Evolutionary conservation across 1,140 invertebrate genomes (phyloP).

Genomic region (Drosophila hydei): DNA sequence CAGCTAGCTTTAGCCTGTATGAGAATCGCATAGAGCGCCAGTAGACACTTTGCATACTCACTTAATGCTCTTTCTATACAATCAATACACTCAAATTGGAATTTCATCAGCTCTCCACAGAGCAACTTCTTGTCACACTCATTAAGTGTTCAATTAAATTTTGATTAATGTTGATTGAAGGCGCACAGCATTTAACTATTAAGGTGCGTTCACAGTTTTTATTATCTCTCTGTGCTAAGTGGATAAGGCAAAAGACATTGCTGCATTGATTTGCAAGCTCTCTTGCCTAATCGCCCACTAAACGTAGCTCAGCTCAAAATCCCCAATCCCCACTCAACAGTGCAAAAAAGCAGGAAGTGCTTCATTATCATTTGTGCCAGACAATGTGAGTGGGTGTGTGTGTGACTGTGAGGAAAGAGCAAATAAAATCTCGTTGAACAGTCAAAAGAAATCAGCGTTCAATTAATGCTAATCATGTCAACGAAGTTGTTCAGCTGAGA

Average conservation of each 20-base stretch:
- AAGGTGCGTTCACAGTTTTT: neutral
- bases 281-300: constrained; percentile 30
- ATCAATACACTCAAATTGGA: neutral
- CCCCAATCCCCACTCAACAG: neutral
- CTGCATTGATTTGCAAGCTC: constrained; percentile 22
- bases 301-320: constrained; percentile 32
- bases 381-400: neutral
- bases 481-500: constrained; percentile 6
- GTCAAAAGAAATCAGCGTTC: constrained; percentile 58
- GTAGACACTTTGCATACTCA: no score
- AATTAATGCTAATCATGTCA: constrained; percentile 67
- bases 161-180: constrained; percentile 24
- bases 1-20: neutral
- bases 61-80: no score
- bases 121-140: neutral
- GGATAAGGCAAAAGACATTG: constrained; percentile 1
- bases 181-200: constrained; percentile 11
- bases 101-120: neutral
- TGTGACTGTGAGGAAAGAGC: constrained; percentile 1
- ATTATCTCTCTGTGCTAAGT: neutral
- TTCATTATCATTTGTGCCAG: constrained; percentile 3
- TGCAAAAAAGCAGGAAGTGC: constrained; percentile 1
- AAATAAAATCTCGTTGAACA: constrained; percentile 30
- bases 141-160: neutral
- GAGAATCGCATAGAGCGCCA: neutral